These are phyloP conservation scores for Corythornis leucogaster DNA, from an alignment of 2,797 vertebrate genomes.

Conservation along the genomic window DNA sequence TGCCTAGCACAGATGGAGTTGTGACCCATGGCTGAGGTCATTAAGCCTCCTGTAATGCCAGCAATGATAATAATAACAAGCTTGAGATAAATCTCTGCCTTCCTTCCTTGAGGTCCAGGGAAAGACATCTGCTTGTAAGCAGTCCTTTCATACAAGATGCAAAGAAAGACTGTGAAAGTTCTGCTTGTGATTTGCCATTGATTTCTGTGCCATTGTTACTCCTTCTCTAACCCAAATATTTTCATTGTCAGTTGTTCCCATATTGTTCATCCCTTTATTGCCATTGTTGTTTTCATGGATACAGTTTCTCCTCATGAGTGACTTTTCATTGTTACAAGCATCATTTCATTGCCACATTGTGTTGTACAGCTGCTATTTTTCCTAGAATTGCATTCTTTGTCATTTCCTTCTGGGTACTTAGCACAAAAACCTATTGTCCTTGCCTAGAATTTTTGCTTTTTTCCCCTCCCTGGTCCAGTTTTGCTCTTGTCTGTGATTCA, in stretches of 20 bases:
- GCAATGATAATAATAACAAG: background rate
- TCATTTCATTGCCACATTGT: background rate
- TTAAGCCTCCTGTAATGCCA: background rate
- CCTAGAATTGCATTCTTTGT: background rate
- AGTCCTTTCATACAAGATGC: background rate
- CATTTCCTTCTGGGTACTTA: background rate
- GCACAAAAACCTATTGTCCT: background rate
- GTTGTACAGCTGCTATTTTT: background rate
- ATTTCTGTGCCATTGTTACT: background rate
- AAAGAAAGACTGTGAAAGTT: background rate
- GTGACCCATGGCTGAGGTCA: background rate
- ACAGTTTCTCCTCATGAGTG: conserved; percentile 1
- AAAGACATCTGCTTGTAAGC: background rate
- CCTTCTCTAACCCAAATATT: conserved; percentile 57
- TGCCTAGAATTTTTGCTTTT: background rate
- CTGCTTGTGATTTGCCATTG: background rate
- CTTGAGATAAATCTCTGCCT: background rate
- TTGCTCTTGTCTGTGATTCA: background rate
- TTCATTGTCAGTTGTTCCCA: background rate
- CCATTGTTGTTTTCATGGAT: background rate
- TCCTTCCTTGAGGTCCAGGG: background rate
- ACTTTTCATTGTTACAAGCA: conserved; percentile 16
- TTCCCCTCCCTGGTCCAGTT: background rate
- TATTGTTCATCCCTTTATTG: background rate
- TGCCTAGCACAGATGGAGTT: background rate